Evolutionary conservation across 2,797 vertebrate species (phyloP).

Genomic region (Masticophis lateralis): DNA sequence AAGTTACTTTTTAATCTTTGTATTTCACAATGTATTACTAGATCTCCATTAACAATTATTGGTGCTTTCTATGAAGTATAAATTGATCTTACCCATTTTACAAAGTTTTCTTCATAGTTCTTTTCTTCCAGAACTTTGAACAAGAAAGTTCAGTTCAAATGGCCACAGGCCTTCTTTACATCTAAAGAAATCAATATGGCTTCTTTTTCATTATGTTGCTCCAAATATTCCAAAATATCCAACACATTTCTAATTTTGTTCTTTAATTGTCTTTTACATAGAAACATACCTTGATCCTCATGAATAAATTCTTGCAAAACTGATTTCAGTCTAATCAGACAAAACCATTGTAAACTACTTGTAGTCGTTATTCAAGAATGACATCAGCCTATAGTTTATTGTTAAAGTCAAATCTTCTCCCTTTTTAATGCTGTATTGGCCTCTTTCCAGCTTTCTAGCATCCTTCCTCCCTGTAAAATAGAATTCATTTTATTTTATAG

Average conservation of each 20-base stretch:
- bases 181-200: background rate
- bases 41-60: background rate
- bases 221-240: background rate
- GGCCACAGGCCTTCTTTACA: background rate
- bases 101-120: background rate
- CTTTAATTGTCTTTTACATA: background rate
- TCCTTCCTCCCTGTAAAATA: background rate
- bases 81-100: background rate
- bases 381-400: background rate
- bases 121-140: background rate
- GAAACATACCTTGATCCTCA: background rate
- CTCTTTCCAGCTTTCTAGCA: background rate
- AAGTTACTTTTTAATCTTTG: background rate
- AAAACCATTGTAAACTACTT: background rate
- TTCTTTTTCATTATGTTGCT: background rate
- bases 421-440: background rate
- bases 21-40: background rate
- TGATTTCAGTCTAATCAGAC: background rate
- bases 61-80: background rate
- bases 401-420: background rate
- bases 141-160: background rate
- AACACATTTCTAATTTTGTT: background rate
- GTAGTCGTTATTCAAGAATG: background rate
- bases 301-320: background rate
- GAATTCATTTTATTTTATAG: background rate